A percentile compares a stretch with the other conserved stretches of the same genome.
Evolutionary conservation across 2,888 invertebrate species (phyloP).

Genomic region (Trichacis sp.): DNA sequence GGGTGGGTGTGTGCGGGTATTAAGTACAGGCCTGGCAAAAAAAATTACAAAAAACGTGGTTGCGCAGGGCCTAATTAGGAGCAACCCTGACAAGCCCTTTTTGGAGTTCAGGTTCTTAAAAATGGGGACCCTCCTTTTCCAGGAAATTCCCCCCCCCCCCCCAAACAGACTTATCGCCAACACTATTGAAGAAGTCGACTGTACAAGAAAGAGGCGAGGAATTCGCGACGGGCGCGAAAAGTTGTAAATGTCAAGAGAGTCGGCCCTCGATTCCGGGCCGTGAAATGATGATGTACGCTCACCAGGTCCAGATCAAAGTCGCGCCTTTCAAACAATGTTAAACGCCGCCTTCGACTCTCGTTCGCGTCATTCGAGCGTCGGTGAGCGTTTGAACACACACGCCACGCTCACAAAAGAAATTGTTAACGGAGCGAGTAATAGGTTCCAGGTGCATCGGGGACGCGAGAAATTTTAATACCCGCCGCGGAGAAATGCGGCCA

Average conservation of each 20-base stretch:
- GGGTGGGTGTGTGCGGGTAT: too few species aligned
- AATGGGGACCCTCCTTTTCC: too few species aligned
- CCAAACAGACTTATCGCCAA: too few species aligned
- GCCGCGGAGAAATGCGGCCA: not conserved
- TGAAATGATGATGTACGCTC: conserved; percentile 65
- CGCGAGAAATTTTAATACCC: not conserved
- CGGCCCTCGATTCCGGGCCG: conserved; percentile 38
- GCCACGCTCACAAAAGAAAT: conserved; percentile 50
- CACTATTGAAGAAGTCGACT: too few species aligned
- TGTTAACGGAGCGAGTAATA: conserved; percentile 55
- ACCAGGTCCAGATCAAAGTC: conserved; percentile 65
- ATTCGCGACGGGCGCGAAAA: not conserved
- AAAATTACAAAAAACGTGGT: too few species aligned
- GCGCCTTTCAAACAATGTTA: conserved; percentile 68
- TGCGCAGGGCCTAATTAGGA: too few species aligned
- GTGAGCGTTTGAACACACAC: conserved; percentile 51
- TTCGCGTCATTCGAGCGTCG: conserved; percentile 33
- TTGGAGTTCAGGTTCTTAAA: too few species aligned
- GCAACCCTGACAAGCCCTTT: too few species aligned
- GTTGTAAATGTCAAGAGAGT: not conserved
- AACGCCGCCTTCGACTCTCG: conserved; percentile 43
- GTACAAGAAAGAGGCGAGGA: too few species aligned
- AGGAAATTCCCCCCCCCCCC: too few species aligned
- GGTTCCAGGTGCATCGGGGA: conserved; percentile 54
- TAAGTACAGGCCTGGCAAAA: too few species aligned